Evolutionary conservation across 2,797 vertebrate genomes (phyloP), one percentile per base, ranked within the genome.

Genomic region (Rallus crepitans): DNA sequence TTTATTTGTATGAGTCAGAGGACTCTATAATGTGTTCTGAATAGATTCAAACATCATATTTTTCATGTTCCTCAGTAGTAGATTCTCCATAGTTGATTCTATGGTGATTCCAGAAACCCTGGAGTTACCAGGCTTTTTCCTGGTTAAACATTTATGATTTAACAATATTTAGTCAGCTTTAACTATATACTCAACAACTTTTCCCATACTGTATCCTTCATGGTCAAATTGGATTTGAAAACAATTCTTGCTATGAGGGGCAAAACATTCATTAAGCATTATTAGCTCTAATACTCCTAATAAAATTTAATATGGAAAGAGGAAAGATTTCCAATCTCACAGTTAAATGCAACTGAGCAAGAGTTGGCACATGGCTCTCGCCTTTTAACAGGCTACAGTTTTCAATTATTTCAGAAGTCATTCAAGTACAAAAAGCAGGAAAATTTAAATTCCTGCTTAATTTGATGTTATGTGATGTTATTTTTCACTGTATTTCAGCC

Each of bases 401-500:
- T 91, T 94, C 55, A 68, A 39, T 50, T 5, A 47, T 78, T 94
- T 87, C 69, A 77, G 85, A 90, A 86, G 30, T 65, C 18, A 37
- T 65, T 86, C 68, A 77, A 50, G 39, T 33, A 61, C 64, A 56
- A 75, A 89, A 94, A 91, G 25, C 27, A 75, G 72, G 79, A 0
- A 0, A 70, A 89, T 81, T 91, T 91, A 82, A 87, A 82, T 80
- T 94, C 52, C 25, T 55, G 20, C 18, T 92, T 75, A n/a, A 69
- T 90, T 79, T 61, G 42, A 53, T 66, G 9, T 65, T 75, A 40
- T 59, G 15, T 66, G 76, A 91, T 55, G 28, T 48, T 90, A 17
- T 76, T 84, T 90, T 89, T 80, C 40, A 53, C 15, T 87, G 47
- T 69, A 91, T 12, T 21, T 83, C 78, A 85, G 55, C 82, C 92